Conservation (phyloP, 2,888 invertebrate genomes). For the Pachycephus smyrnensis region DNA sequence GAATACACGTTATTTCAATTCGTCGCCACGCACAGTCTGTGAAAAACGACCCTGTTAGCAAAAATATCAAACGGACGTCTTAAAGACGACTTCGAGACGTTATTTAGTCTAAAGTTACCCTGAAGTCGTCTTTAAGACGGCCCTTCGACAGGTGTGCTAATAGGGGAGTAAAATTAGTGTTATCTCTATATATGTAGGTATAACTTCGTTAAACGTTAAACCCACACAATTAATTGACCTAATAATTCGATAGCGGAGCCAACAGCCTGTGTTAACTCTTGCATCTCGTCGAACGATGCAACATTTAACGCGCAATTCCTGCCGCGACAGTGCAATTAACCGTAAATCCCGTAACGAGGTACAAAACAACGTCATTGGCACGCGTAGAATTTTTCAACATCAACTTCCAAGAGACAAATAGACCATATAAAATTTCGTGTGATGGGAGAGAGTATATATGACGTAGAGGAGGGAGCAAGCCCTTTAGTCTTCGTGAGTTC, state of each 20-base stretch:
- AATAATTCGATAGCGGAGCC: not conserved
- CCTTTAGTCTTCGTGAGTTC: constrained; percentile 57
- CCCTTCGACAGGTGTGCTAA: too few relatives aligned
- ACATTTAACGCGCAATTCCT: constrained; percentile 4
- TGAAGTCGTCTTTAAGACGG: too few relatives aligned
- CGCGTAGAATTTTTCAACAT: not conserved
- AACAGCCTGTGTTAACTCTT: not conserved
- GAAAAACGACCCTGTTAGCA: too few relatives aligned
- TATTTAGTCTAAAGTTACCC: too few relatives aligned
- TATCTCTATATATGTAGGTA: not conserved
- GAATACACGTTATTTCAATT: too few relatives aligned
- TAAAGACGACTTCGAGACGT: too few relatives aligned
- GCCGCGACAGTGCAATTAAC: not conserved
- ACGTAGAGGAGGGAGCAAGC: constrained; percentile 48
- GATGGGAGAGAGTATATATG: constrained; percentile 62
- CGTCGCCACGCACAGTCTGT: too few relatives aligned
- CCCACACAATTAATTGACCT: not conserved
- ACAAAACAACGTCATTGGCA: constrained; percentile 1
- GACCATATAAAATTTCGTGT: constrained; percentile 35
- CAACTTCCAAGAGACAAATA: constrained; percentile 28
- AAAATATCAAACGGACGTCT: too few relatives aligned
- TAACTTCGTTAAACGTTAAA: not conserved
- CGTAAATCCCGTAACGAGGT: not conserved
- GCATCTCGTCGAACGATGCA: not conserved
- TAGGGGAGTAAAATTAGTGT: too few relatives aligned